Conservation (phyloP, 2,797 vertebrate species). For the Helostoma temminkii region DNA sequence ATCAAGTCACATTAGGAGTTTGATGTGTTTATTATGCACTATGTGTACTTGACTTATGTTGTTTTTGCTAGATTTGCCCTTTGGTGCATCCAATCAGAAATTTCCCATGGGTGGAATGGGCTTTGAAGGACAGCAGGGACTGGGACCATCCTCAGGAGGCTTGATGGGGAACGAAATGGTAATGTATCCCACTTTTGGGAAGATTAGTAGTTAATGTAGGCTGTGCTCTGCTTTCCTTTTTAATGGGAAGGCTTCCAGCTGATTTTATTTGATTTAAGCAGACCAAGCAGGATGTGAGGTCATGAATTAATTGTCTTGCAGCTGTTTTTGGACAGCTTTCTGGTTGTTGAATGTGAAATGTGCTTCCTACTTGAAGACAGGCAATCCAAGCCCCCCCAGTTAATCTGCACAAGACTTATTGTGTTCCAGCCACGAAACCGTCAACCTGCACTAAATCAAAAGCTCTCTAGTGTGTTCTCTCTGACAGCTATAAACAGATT, state of each 20-base stretch:
- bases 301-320: conserved; percentile 9
- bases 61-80: conserved; percentile 82
- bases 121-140: conserved; percentile 94
- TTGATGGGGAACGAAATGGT: conserved; percentile 98
- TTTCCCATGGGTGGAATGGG: conserved; percentile 92
- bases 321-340: conserved; percentile 19
- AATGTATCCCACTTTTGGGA: conserved; percentile 89
- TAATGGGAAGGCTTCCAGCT: conserved; percentile 24
- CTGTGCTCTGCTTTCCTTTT: conserved; percentile 40
- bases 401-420: conserved; percentile 17
- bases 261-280: too few species aligned
- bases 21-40: not conserved
- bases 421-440: conserved; percentile 39
- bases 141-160: conserved; percentile 86
- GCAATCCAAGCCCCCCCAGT: conserved; percentile 66
- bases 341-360: conserved; percentile 41
- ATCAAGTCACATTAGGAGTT: not conserved
- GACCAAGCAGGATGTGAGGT: conserved; percentile 4
- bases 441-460: conserved; percentile 84
- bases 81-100: conserved; percentile 91
- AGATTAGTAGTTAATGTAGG: conserved; percentile 52
- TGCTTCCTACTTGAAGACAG: conserved; percentile 6
- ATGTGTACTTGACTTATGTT: not conserved
- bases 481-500: conserved; percentile 36
- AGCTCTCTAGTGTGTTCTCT: conserved; percentile 43